Base-by-base conservation (phyloP, 1,140 invertebrate genomes). In the Fopius arisanus region DNA sequence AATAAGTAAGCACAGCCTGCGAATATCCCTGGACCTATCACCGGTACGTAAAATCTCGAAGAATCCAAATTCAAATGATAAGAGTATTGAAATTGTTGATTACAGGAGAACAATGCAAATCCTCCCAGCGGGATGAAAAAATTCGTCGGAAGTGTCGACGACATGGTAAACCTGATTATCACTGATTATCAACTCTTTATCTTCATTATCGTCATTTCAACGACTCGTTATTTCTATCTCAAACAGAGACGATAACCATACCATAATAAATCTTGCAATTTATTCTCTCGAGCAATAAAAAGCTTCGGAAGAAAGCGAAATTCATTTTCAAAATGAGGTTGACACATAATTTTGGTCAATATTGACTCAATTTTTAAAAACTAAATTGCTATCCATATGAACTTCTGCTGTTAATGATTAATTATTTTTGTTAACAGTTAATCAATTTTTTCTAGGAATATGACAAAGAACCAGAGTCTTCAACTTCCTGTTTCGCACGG, bases 1-100 rank as follows among this genome's bases (percentile, higher is more conserved):
- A 75, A 67, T 75, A 23, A 75, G 73, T 16, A 16, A 65, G 6
- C 68, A 75, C 65, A 75, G 69, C 59, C 54, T 75, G 19, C 59
- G 73, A 71, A 70, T 75, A 33, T 40, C 73, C 37, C 28, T 75
- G 14, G 67, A 75, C 51, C 51, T 75, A 14, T 6, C 19, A 62
- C 69, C 19, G 41, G 19, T 37, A 62, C 28, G 54, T 16, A 40
- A 51, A 62, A 23, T 67, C 43, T 41, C 9, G 12, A 43, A 41
- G 7, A 14, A 41, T 16, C 5, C 41, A 69, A 62, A 68, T 40
- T 4, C 33, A 14, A 31, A 0, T 26, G 2, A 59, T 26, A 26
- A 59, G 1, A 26, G 23, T 14, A 19, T n/a, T 43, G 14, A 48
- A 28, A 43, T 65, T 70, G 3, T 48, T 23, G 51, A 29, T 68